These are phyloP conservation scores for Apodemus speciosus DNA, from an alignment of 2,113 vertebrate genomes.

Conservation along the genomic window DNA sequence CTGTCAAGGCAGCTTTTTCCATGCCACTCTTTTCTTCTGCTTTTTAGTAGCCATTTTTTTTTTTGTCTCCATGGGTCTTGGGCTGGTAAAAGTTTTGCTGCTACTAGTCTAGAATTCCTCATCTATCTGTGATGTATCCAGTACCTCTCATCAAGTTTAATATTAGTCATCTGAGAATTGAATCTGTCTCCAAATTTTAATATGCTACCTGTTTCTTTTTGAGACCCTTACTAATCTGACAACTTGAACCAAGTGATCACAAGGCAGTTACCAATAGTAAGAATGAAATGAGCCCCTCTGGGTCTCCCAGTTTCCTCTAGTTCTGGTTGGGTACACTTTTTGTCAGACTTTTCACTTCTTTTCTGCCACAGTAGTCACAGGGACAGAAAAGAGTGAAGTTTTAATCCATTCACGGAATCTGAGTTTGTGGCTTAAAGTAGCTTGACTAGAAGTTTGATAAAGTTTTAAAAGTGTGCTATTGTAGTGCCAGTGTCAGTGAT, in stretches of 20 bases:
- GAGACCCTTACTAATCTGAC: neutral
- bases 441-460: constrained; percentile 38
- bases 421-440: neutral
- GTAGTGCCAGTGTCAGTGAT: too few species aligned
- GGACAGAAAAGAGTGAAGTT: neutral
- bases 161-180: constrained; percentile 16
- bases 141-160: neutral
- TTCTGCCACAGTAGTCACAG: neutral
- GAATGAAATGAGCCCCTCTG: neutral
- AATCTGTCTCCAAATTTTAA: constrained; percentile 34
- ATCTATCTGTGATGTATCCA: neutral
- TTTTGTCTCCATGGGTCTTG: neutral
- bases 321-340: neutral
- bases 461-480: neutral
- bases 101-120: constrained; percentile 13
- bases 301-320: neutral
- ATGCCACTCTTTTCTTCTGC: neutral
- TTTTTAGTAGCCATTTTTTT: neutral
- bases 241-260: constrained; percentile 10
- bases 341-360: neutral
- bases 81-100: neutral
- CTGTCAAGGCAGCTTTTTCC: constrained; percentile 15
- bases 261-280: neutral
- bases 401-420: neutral
- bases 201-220: constrained; percentile 30